Evolutionary conservation across 2,113 vertebrate genomes (phyloP).

Genomic region (Hippocampus guttulatus): DNA sequence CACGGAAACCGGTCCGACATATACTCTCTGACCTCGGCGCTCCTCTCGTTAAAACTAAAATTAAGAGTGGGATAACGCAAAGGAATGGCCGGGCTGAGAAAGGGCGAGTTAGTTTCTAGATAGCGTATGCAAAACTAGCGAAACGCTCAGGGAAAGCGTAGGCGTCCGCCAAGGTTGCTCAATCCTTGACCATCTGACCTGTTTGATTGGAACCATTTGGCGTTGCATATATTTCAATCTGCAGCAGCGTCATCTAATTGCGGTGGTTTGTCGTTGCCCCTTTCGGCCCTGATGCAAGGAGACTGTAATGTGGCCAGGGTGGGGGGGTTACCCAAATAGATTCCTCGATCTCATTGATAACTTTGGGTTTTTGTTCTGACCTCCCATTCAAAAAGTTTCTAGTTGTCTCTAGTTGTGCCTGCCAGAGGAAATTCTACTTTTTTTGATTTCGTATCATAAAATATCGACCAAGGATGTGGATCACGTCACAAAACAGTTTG

Average conservation of each 20-base stretch:
- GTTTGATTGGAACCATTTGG: background rate
- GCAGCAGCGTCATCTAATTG: background rate
- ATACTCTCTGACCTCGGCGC: conserved; percentile 40
- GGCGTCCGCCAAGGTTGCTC: background rate
- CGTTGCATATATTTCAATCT: background rate
- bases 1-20: conserved; percentile 42
- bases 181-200: background rate
- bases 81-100: conserved; percentile 13
- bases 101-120: background rate
- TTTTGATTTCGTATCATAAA: too few relatives aligned
- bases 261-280: background rate
- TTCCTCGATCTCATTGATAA: too few relatives aligned
- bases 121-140: background rate
- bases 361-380: too few relatives aligned
- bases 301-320: background rate
- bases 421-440: background rate
- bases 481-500: too few relatives aligned
- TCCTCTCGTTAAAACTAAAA: conserved; percentile 58
- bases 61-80: conserved; percentile 18
- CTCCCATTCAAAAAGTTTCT: background rate
- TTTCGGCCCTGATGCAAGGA: background rate
- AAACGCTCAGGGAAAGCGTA: background rate
- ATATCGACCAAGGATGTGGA: too few relatives aligned
- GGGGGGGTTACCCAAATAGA: too few relatives aligned
- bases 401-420: background rate